Percentiles rank a stretch among this genome's conserved stretches.
These are phyloP conservation scores for Argyrosomus regius DNA, from an alignment of 2,797 vertebrate genomes.

Conservation along the genomic window DNA sequence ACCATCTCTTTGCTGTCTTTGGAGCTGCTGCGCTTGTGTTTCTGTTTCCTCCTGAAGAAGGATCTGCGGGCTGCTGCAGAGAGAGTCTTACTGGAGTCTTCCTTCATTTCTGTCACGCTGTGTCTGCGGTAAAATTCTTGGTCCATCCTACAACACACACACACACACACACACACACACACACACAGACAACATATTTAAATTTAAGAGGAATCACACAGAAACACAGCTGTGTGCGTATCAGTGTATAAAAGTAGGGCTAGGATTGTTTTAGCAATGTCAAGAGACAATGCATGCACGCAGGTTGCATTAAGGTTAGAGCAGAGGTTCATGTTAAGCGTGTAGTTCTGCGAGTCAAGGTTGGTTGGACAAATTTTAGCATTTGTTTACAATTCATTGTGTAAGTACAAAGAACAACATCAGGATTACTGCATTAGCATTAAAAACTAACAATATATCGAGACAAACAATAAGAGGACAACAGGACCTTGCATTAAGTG, in stretches of 20 bases:
- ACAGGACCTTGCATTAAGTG: neutral
- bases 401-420: neutral
- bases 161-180: neutral
- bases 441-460: neutral
- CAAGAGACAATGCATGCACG: neutral
- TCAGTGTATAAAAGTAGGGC: neutral
- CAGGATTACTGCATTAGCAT: neutral
- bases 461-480: neutral
- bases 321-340: neutral
- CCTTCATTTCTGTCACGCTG: slow-evolving; percentile 95
- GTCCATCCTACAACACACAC: slow-evolving; percentile 90
- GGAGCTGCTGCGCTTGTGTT: slow-evolving; percentile 96
- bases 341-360: neutral
- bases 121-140: slow-evolving; percentile 97
- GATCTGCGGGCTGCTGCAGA: slow-evolving; percentile 95
- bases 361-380: neutral
- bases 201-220: neutral
- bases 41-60: slow-evolving; percentile 96
- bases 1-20: slow-evolving; percentile 96
- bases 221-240: neutral
- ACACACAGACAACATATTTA: neutral
- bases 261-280: slow-evolving; percentile 5
- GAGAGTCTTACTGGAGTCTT: slow-evolving; percentile 92
- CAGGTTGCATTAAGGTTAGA: neutral
- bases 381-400: neutral